These are phyloP conservation scores for Spatula versicolor DNA, from an alignment of 2,797 vertebrate genomes.

Conservation along the genomic window DNA sequence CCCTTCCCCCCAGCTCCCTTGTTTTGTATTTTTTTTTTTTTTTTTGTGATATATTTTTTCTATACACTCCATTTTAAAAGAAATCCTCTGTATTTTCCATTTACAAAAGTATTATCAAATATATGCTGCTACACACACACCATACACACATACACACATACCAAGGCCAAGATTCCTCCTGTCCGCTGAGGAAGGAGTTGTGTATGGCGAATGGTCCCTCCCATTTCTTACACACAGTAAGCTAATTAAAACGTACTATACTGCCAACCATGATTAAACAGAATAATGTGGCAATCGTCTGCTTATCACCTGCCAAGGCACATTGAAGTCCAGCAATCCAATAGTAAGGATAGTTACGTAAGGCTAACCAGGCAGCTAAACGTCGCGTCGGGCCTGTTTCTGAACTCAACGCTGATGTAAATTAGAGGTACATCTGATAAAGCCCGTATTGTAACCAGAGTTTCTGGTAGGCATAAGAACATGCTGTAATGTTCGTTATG, in stretches of 20 bases:
- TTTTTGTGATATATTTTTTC: slow-evolving; percentile 78
- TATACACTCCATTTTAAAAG: slow-evolving; percentile 82
- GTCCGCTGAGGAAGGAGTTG: slow-evolving; percentile 35
- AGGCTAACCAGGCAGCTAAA: neutral
- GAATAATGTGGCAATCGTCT: slow-evolving; percentile 38
- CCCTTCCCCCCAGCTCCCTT: slow-evolving; percentile 60
- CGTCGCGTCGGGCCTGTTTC: neutral
- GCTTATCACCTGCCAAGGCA: neutral
- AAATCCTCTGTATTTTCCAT: slow-evolving; percentile 96
- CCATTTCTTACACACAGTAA: slow-evolving; percentile 44
- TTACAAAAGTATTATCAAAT: slow-evolving; percentile 81
- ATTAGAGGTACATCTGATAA: neutral
- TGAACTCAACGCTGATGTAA: neutral
- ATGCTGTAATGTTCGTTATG: neutral
- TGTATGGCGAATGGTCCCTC: slow-evolving; percentile 51
- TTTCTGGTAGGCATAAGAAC: neutral
- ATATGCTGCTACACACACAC: slow-evolving; percentile 76
- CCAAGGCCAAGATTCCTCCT: slow-evolving; percentile 70
- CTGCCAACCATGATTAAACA: slow-evolving; percentile 53
- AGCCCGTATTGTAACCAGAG: neutral
- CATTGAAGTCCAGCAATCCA: neutral
- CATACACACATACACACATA: neutral
- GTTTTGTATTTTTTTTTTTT: slow-evolving; percentile 55
- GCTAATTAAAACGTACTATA: slow-evolving; percentile 69
- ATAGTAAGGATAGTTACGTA: neutral